These are phyloP conservation scores for Patella vulgata DNA, from an alignment of 1,140 invertebrate species.

Conservation along the genomic window DNA sequence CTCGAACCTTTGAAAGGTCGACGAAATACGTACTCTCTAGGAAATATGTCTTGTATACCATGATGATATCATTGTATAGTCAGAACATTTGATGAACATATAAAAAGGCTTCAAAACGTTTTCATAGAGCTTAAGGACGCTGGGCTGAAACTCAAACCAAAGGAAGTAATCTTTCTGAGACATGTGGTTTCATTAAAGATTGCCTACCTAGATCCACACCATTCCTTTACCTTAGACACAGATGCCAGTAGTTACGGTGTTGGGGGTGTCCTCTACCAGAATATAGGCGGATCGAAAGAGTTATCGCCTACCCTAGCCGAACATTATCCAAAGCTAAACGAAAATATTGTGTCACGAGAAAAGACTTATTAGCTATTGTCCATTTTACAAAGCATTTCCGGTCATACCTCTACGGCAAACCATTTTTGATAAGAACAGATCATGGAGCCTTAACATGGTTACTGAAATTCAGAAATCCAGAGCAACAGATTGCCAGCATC, in stretches of 20 bases:
- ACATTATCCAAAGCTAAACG: slow-evolving; percentile 24
- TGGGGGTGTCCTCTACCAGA: slow-evolving; percentile 22
- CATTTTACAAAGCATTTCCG: slow-evolving; percentile 40
- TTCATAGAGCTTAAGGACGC: slow-evolving; percentile 25
- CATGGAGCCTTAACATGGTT: slow-evolving; percentile 14
- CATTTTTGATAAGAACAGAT: slow-evolving; percentile 12
- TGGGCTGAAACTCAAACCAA: slow-evolving; percentile 26
- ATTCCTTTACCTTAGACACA: slow-evolving; percentile 9
- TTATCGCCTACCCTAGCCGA: slow-evolving; percentile 35
- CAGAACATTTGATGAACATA: slow-evolving; percentile 16
- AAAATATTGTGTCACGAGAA: slow-evolving; percentile 42
- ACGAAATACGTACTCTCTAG: slow-evolving; percentile 31
- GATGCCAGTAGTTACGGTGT: slow-evolving; percentile 31
- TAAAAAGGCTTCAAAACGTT: slow-evolving; percentile 27
- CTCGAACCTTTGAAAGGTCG: slow-evolving; percentile 24
- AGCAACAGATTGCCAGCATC: slow-evolving; percentile 16
- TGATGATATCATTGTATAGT: slow-evolving; percentile 28
- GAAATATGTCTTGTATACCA: slow-evolving; percentile 21
- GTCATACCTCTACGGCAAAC: slow-evolving; percentile 31
- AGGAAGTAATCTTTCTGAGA: slow-evolving; percentile 30
- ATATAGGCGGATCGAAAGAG: slow-evolving; percentile 18
- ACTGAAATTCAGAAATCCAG: slow-evolving; percentile 14
- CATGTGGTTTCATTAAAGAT: slow-evolving; percentile 22
- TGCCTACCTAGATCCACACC: slow-evolving; percentile 26
- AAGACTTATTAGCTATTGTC: slow-evolving; percentile 45